These are phyloP conservation scores for Salarias fasciatus DNA, from an alignment of 2,797 vertebrate species.

Conservation along the genomic window DNA sequence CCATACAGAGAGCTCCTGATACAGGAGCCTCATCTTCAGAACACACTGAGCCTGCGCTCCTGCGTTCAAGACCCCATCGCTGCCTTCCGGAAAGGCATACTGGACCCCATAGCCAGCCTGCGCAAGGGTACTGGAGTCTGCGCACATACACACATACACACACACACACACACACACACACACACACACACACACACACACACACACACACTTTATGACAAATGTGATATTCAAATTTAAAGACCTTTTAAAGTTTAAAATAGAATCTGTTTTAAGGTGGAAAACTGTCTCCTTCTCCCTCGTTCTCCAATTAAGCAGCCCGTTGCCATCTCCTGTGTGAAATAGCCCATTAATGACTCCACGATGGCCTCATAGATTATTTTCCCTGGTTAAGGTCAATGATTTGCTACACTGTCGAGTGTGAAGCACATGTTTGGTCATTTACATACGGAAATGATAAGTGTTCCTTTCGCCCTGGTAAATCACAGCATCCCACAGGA, in stretches of 20 bases:
- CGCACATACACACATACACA: slow-evolving; percentile 9
- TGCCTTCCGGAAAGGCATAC: slow-evolving; percentile 90
- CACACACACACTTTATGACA: slow-evolving; percentile 29
- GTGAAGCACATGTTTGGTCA: slow-evolving; percentile 65
- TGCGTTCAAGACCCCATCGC: slow-evolving; percentile 95
- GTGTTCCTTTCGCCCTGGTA: slow-evolving; percentile 64
- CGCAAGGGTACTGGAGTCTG: slow-evolving; percentile 86
- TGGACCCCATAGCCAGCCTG: slow-evolving; percentile 90
- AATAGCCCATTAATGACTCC: slow-evolving; percentile 57
- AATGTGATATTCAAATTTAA: slow-evolving; percentile 55
- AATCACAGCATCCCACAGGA: slow-evolving; percentile 59
- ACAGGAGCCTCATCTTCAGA: slow-evolving; percentile 91
- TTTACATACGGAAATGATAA: slow-evolving; percentile 59
- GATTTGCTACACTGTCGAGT: slow-evolving; percentile 54
- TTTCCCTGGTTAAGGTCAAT: slow-evolving; percentile 62
- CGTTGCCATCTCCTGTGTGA: slow-evolving; percentile 48
- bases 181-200: slow-evolving; percentile 7
- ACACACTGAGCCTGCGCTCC: slow-evolving; percentile 94
- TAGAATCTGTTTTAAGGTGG: slow-evolving; percentile 35
- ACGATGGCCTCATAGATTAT: slow-evolving; percentile 53
- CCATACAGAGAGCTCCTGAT: slow-evolving; percentile 92
- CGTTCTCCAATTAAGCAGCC: slow-evolving; percentile 21
- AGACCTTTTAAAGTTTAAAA: slow-evolving; percentile 51
- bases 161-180: slow-evolving; percentile 12
- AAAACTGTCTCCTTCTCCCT: slow-evolving; percentile 41